Conservation (phyloP, 2,888 invertebrate species). For the Boloria selene region DNA sequence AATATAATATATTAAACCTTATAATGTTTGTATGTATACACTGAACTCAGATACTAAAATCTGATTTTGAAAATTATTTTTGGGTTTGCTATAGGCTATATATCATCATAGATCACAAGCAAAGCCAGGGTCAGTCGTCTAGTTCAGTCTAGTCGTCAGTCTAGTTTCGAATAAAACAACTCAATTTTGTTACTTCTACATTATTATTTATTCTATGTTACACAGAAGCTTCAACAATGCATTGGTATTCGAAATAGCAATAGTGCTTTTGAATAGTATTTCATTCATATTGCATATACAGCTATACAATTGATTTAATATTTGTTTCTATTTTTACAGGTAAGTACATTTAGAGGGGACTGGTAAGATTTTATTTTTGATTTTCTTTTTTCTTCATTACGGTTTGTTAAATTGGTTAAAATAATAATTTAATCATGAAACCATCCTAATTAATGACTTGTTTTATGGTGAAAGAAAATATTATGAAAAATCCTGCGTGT, state of each 20-base stretch:
- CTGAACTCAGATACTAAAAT: too few relatives aligned
- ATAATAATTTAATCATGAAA: too few relatives aligned
- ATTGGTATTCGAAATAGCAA: background rate
- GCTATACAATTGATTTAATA: constrained; percentile 3
- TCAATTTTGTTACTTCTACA: background rate
- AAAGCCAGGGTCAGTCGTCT: too few relatives aligned
- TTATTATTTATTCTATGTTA: background rate
- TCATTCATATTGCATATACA: background rate
- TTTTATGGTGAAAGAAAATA: too few relatives aligned
- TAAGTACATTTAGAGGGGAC: constrained; percentile 18
- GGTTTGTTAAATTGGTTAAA: background rate
- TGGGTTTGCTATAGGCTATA: background rate
- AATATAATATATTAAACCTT: too few relatives aligned
- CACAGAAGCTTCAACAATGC: background rate
- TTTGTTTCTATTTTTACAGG: constrained; percentile 24
- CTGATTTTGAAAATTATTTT: background rate
- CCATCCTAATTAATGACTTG: too few relatives aligned
- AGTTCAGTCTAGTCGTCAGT: too few relatives aligned
- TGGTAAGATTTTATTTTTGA: background rate
- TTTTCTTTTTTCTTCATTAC: background rate
- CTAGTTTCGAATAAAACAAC: too few relatives aligned
- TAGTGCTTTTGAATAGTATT: background rate
- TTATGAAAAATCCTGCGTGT: too few relatives aligned
- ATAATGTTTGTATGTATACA: too few relatives aligned
- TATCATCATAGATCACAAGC: too few relatives aligned